Conservation (phyloP, 30 jellyfish, hydroid and myxozoan species). For the Hydractinia echinata region DNA sequence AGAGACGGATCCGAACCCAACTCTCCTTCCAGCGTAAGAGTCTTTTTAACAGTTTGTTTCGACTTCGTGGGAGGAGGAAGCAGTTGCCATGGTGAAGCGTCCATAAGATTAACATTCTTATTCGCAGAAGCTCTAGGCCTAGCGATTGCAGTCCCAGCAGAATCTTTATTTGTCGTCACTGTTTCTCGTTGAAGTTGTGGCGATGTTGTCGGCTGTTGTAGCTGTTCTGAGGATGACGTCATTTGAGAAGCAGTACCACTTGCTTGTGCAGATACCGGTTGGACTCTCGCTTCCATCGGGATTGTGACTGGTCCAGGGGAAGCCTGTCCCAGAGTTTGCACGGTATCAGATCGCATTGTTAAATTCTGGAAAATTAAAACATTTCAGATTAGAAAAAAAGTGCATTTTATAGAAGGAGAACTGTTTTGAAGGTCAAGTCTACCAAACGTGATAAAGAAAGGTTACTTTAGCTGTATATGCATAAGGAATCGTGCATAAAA, state of each 20-base stretch:
- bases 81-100: slow-evolving; percentile 88
- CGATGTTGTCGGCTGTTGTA: background rate
- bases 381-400: no score
- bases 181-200: slow-evolving; percentile 20
- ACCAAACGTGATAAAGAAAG: background rate
- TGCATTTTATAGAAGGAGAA: no score
- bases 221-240: background rate
- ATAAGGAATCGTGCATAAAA: background rate
- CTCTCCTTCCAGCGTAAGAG: slow-evolving; percentile 27
- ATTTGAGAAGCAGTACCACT: background rate
- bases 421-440: no score
- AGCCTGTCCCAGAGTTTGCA: slow-evolving; percentile 30
- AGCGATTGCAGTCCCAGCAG: slow-evolving; percentile 73
- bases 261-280: background rate
- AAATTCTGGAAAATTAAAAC: no score
- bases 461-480: background rate
- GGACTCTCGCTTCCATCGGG: slow-evolving; percentile 24
- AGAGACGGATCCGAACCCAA: background rate
- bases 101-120: slow-evolving; percentile 75
- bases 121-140: slow-evolving; percentile 77
- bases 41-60: slow-evolving; percentile 43
- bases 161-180: slow-evolving; percentile 28
- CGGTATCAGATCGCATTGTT: background rate
- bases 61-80: slow-evolving; percentile 90
- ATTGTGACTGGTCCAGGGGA: slow-evolving; percentile 12